Percentiles rank a stretch among this genome's conserved stretches.
These are phyloP conservation scores for Ahaetulla prasina DNA, from an alignment of 2,113 vertebrate species.

Conservation along the genomic window DNA sequence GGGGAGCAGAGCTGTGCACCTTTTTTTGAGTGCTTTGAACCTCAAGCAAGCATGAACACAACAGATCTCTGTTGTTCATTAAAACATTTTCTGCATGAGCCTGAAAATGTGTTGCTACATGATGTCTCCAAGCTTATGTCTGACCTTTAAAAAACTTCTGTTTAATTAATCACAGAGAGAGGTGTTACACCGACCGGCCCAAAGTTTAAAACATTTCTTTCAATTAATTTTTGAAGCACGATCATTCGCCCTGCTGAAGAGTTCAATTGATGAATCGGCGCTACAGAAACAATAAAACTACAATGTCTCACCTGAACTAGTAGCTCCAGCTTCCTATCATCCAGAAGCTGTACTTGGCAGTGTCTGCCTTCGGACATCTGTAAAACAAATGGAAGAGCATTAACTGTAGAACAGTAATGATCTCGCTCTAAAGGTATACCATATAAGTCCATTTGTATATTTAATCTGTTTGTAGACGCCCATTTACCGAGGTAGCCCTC, in stretches of 20 bases:
- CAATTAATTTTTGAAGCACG: neutral
- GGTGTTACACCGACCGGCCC: neutral
- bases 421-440: fast-evolving
- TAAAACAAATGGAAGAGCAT: slow-evolving; percentile 46
- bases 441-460: neutral
- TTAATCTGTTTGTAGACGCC: neutral
- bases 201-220: neutral
- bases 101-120: neutral
- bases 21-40: neutral
- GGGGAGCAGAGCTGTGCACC: neutral
- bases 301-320: slow-evolving; percentile 85
- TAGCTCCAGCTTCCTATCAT: slow-evolving; percentile 91
- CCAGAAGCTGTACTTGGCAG: slow-evolving; percentile 91
- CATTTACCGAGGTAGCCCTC: neutral
- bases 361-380: slow-evolving; percentile 96
- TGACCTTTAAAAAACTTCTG: neutral
- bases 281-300: neutral
- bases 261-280: neutral
- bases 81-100: neutral
- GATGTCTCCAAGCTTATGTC: neutral
- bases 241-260: neutral
- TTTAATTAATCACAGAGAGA: neutral
- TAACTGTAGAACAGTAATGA: neutral
- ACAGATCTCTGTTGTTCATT: neutral
- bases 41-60: neutral